Evolutionary conservation across 2,888 invertebrate genomes (phyloP).

Genomic region (Bhutanitis thaidina): DNA sequence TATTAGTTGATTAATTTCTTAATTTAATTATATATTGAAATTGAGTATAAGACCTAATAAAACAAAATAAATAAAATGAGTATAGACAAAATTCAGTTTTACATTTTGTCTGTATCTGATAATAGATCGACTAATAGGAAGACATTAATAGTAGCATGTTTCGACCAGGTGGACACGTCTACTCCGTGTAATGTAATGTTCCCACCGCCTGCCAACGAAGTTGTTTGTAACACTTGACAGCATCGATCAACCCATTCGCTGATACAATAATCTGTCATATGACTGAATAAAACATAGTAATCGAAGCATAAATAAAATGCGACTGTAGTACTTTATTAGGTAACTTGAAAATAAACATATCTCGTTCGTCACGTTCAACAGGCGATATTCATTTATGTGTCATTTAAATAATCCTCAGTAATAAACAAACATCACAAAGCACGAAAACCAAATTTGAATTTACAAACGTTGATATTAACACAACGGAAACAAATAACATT

Average conservation of each 20-base stretch:
- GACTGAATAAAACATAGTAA: constrained; percentile 28
- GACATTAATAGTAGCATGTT: constrained; percentile 33
- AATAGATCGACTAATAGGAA: constrained; percentile 9
- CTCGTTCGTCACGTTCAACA: not conserved
- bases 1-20: too few species aligned
- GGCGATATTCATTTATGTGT: not conserved
- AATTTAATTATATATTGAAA: too few species aligned
- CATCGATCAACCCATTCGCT: constrained; percentile 38
- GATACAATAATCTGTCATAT: constrained; percentile 42
- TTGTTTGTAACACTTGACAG: constrained; percentile 43
- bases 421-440: constrained; percentile 7
- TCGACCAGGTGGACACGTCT: constrained; percentile 61
- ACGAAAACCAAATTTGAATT: constrained; percentile 10
- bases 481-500: constrained; percentile 19
- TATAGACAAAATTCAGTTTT: too few species aligned
- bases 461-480: constrained; percentile 15
- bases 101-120: not conserved
- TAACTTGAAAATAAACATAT: not conserved
- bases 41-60: too few species aligned
- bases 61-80: too few species aligned
- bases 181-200: constrained; percentile 41
- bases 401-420: constrained; percentile 7
- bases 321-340: not conserved
- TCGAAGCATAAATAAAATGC: constrained; percentile 16
- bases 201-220: constrained; percentile 49